phyloP scores from a whole-genome alignment of 1,140 invertebrate genomes.

The Melipona quadrifasciata region DNA sequence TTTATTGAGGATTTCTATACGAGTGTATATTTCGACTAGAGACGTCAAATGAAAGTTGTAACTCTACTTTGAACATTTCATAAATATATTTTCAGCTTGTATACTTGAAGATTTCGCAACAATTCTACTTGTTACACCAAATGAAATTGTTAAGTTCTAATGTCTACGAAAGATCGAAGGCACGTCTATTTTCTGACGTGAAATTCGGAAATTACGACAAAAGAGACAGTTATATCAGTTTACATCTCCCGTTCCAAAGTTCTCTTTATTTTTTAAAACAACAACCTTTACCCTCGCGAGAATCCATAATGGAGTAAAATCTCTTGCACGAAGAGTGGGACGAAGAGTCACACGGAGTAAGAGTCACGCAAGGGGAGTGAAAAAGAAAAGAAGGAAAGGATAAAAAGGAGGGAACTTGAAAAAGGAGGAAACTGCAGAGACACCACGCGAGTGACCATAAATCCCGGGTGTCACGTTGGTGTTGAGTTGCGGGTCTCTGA shows the following conservation, averaged over 20 bases:
- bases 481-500: constrained; percentile 63
- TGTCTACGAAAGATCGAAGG: not conserved
- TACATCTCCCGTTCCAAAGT: not conserved
- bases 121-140: too few relatives aligned
- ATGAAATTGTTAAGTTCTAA: too few relatives aligned
- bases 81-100: too few relatives aligned
- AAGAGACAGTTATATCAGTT: not conserved
- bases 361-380: not conserved
- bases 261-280: not conserved
- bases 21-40: too few relatives aligned
- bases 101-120: too few relatives aligned
- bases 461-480: constrained; percentile 62
- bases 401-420: not conserved
- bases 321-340: not conserved
- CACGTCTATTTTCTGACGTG: not conserved
- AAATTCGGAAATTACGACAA: not conserved
- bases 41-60: too few relatives aligned
- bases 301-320: not conserved
- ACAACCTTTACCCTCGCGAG: not conserved
- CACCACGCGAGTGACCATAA: constrained; percentile 58
- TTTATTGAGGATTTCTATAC: too few relatives aligned
- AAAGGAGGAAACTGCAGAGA: constrained; percentile 2
- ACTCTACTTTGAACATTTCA: too few relatives aligned
- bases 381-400: too few relatives aligned
- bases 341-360: not conserved